Evolutionary conservation across 2,797 vertebrate genomes (phyloP).

Genomic region (Hydrophis major): DNA sequence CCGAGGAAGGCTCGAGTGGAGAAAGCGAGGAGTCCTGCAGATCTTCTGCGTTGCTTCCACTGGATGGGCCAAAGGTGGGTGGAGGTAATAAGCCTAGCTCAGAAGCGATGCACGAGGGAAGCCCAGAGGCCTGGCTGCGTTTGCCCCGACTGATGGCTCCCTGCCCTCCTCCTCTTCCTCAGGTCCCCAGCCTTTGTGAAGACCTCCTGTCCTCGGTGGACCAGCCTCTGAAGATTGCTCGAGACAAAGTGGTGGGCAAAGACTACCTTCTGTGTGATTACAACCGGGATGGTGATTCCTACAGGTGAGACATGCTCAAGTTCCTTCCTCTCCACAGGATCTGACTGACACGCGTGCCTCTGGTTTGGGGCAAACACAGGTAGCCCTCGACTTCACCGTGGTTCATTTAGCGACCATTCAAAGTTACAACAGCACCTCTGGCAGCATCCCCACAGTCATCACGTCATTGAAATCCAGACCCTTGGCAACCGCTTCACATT

Average conservation of each 20-base stretch:
- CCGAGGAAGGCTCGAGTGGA: neutral
- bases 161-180: neutral
- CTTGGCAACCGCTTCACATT: too few species aligned
- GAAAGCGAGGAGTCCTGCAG: neutral
- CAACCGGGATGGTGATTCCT: conserved; percentile 98
- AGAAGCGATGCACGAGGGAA: neutral
- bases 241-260: conserved; percentile 96
- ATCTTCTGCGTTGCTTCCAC: neutral
- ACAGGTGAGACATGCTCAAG: conserved; percentile 75
- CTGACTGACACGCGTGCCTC: neutral
- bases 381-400: too few species aligned
- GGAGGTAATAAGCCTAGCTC: too few species aligned
- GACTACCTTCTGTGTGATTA: conserved; percentile 98
- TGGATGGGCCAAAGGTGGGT: too few species aligned
- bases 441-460: too few species aligned
- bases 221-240: conserved; percentile 98
- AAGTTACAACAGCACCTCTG: too few species aligned
- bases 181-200: conserved; percentile 97
- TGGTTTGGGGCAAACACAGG: neutral
- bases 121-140: neutral
- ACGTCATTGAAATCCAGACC: too few species aligned
- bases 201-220: conserved; percentile 98
- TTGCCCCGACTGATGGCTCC: neutral
- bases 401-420: too few species aligned
- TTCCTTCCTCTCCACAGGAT: too few species aligned